Percentiles rank a stretch among this genome's conserved stretches.
Evolutionary conservation across 2,113 vertebrate species (phyloP).

Genomic region (Ammodytes dubius): DNA sequence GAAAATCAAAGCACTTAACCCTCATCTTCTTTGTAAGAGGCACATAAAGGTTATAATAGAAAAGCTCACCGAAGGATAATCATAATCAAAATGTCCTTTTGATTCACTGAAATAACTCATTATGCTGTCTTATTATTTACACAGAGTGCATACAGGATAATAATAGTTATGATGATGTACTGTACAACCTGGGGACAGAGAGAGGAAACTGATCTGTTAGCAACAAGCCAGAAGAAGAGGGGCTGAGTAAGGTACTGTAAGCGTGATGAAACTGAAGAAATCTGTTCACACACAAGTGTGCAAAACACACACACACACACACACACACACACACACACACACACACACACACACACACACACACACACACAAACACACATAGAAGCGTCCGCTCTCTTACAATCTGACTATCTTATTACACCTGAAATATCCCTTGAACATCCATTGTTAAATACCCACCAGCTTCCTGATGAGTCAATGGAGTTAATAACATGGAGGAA

Average conservation of each 20-base stretch:
- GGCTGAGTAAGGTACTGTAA: constrained; percentile 56
- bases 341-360: not conserved
- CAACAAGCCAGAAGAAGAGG: not conserved
- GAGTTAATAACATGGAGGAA: not conserved
- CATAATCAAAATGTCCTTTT: not conserved
- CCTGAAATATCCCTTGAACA: constrained; percentile 4
- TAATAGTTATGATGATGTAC: constrained; percentile 12
- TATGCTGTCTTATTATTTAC: not conserved
- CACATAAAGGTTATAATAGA: constrained; percentile 5
- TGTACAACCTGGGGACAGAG: constrained; percentile 26
- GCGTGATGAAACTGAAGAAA: constrained; percentile 75
- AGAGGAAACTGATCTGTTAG: constrained; percentile 39
- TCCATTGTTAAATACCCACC: constrained; percentile 4
- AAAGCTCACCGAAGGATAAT: constrained; percentile 3
- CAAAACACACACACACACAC: too few species aligned
- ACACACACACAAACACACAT: too few species aligned
- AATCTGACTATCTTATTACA: not conserved
- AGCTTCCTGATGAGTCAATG: not conserved
- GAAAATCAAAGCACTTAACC: not conserved
- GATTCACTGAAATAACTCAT: not conserved
- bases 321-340: too few species aligned
- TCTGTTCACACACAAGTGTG: not conserved
- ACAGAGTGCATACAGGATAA: not conserved
- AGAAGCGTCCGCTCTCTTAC: not conserved
- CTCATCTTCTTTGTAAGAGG: not conserved